A percentile compares a stretch with the other conserved stretches of the same genome.
Conservation (phyloP, 2,888 invertebrate species). For the Endotricha flammealis region DNA sequence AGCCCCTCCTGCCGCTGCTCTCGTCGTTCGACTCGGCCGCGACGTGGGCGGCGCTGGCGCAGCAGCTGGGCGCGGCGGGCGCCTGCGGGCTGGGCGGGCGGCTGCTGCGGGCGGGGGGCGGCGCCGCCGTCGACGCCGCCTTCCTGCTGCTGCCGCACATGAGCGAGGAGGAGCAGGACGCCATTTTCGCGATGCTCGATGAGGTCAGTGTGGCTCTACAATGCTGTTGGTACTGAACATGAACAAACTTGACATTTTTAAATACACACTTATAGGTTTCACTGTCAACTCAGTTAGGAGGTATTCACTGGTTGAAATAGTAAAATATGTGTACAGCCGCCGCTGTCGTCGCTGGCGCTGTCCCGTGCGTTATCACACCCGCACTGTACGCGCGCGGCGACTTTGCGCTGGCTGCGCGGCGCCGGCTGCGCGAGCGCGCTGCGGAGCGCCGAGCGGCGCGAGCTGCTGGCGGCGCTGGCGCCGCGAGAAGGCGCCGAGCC, state of each 20-base stretch:
- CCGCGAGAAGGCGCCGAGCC: constrained; percentile 13
- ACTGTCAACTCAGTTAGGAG: constrained; percentile 4
- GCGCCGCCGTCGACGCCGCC: constrained; percentile 78
- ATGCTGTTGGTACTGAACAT: too few relatives aligned
- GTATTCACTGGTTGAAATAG: too few relatives aligned
- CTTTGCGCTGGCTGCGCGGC: constrained; percentile 63
- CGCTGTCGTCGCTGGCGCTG: constrained; percentile 56
- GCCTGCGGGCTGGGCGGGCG: constrained; percentile 7
- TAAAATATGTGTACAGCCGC: constrained; percentile 23
- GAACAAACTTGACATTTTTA: too few relatives aligned
- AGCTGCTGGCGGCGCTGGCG: constrained; percentile 20
- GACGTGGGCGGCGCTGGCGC: background rate
- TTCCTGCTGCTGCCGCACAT: constrained; percentile 80
- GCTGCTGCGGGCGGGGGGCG: constrained; percentile 55
- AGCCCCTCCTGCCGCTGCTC: background rate
- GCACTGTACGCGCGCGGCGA: constrained; percentile 54
- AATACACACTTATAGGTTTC: too few relatives aligned
- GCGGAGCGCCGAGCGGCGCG: constrained; percentile 9
- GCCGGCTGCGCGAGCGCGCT: constrained; percentile 18
- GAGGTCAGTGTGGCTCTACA: constrained; percentile 60
- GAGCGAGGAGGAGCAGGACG: constrained; percentile 69
- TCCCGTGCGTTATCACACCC: constrained; percentile 58
- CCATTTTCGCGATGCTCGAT: constrained; percentile 74
- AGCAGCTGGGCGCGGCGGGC: constrained; percentile 22
- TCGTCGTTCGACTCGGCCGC: background rate